Evolutionary conservation across 2,113 vertebrate species (phyloP).

Genomic region (Steatornis caripensis): DNA sequence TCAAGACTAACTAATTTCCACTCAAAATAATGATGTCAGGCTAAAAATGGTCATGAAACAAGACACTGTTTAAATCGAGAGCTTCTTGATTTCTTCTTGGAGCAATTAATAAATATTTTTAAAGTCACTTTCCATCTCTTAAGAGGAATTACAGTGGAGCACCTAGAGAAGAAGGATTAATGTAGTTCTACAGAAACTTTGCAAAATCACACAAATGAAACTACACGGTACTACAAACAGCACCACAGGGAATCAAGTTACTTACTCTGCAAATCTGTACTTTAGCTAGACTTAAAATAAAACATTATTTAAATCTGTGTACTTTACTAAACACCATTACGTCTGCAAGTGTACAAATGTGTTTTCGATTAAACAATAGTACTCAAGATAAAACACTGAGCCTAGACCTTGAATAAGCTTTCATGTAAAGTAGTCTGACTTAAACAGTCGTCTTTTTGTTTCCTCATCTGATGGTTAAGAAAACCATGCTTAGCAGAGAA

Average conservation of each 20-base stretch:
- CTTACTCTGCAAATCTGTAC: not conserved
- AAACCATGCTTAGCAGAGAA: slow-evolving; percentile 25
- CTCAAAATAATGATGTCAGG: not conserved
- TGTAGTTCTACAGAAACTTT: not conserved
- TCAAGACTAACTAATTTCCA: not conserved
- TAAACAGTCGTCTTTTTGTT: slow-evolving; percentile 43
- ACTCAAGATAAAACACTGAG: not conserved
- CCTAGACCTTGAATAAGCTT: not conserved
- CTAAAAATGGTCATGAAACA: not conserved
- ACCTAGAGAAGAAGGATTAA: not conserved
- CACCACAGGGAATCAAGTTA: not conserved
- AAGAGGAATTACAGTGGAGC: not conserved
- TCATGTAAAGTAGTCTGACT: slow-evolving; percentile 22
- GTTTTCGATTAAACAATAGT: slow-evolving; percentile 21
- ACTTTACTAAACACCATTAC: not conserved
- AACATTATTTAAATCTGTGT: not conserved
- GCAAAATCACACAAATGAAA: not conserved
- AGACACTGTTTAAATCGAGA: not conserved
- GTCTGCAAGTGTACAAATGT: not conserved
- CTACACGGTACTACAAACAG: not conserved
- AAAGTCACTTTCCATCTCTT: not conserved
- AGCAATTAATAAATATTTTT: not conserved
- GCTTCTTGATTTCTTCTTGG: not conserved
- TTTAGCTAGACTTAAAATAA: not conserved
- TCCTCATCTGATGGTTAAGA: not conserved